Base-by-base conservation (phyloP, 92 coral and sea anemone genomes). In the Desmophyllum pertusum region DNA sequence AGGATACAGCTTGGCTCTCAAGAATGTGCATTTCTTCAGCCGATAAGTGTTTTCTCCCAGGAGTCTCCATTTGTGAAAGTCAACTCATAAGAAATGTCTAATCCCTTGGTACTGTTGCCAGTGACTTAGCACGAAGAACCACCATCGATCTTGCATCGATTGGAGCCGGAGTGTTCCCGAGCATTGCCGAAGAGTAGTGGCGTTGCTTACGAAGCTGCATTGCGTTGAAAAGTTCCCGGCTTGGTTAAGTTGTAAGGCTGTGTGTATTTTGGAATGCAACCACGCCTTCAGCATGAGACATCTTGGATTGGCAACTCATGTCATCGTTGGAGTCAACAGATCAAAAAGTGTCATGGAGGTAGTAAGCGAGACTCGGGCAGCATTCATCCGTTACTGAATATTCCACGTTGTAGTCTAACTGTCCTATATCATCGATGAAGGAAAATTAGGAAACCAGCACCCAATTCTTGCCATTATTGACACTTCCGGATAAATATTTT, bases 91-190 rank as follows among this genome's bases (percentile, higher is more conserved):
- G 71, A 38, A 15, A 89, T 50, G 13, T 89, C 84, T 29, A 93
- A 79, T 27, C 88, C 87, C n/a, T 81, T 67, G 11, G 90, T 68
- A 5, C 91, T 84, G 36, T 68, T 70, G 63, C 97, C n/a, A 93
- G 39, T 91, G 87, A 57, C 95, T 93, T 1, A 93, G 40, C 10
- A 81, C 95, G 42, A 93, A 70, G 53, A 84, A 89, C 97, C 93
- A 93, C 97, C 93, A 89, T 17, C 81, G 91, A 35, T 81, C 69
- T 0, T 59, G 40, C 25, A 80, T 66, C 68, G 93, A 70, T 21
- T 63, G 50, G 37, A 89, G 86, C 27, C 75, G 87, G 43, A 91
- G 63, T 69, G 63, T 48, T 10, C 97, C 95, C 17, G 88, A 81
- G 81, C 97, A 93, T 37, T 84, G 87, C 35, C 85, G 95, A 46